phyloP scores from a whole-genome alignment of 2,113 vertebrate genomes.

The Nannospalax galili region DNA sequence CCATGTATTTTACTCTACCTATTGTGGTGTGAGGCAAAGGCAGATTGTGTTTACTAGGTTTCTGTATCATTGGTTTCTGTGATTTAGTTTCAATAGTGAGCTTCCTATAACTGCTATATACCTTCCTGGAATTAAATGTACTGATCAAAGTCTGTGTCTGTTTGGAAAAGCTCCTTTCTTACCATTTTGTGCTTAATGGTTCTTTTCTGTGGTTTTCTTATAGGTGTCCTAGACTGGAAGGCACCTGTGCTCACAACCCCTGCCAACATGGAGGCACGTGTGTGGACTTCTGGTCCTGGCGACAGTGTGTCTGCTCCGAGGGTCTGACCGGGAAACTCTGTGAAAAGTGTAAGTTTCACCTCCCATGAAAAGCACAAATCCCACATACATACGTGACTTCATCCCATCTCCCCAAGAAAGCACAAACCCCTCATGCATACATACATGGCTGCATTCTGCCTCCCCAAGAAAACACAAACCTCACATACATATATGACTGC shows the following conservation, averaged over 20 bases:
- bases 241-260: constrained; percentile 90
- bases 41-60: neutral
- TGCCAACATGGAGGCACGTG: constrained; percentile 96
- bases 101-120: neutral
- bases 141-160: neutral
- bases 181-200: neutral
- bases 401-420: no score
- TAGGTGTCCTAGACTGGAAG: constrained; percentile 96
- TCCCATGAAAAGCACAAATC: neutral
- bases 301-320: constrained; percentile 94
- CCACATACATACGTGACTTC: no score
- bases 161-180: neutral
- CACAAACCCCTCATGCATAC: no score
- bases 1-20: no score
- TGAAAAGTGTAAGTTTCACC: constrained; percentile 92
- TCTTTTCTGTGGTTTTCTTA: constrained; percentile 64
- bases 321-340: constrained; percentile 95
- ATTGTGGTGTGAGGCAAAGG: no score
- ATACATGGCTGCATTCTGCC: no score
- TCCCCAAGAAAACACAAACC: neutral
- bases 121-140: neutral
- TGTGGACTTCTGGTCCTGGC: constrained; percentile 97
- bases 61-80: neutral
- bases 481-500: no score
- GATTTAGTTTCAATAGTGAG: neutral